Percentiles rank a stretch among this genome's conserved stretches.
Evolutionary conservation across 2,888 invertebrate species (phyloP).

Genomic region (Pristionchus arcanus): DNA sequence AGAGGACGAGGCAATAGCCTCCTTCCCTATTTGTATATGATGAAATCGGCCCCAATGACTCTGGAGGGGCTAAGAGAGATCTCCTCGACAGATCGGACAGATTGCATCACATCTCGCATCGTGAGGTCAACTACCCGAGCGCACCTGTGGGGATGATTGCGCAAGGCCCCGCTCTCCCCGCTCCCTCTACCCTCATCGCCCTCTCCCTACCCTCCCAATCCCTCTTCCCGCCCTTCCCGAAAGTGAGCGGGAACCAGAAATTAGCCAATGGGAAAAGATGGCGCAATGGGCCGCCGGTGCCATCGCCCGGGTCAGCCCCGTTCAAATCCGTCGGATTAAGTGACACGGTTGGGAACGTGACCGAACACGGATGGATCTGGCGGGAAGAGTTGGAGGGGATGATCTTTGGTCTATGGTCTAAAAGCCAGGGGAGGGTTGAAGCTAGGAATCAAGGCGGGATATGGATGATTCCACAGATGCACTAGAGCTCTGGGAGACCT

Average conservation of each 20-base stretch:
- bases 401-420: not conserved
- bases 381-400: not conserved
- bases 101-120: conserved; percentile 8
- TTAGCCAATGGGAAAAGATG: not conserved
- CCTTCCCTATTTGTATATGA: not conserved
- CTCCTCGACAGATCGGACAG: not conserved
- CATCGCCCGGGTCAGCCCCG: conserved; percentile 35
- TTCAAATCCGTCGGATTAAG: conserved; percentile 2
- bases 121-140: conserved; percentile 25
- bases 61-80: not conserved
- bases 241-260: conserved; percentile 42
- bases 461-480: too few relatives aligned
- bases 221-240: not conserved
- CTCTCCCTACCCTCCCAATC: not conserved
- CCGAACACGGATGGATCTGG: not conserved
- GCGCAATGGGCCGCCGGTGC: not conserved
- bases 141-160: conserved; percentile 43
- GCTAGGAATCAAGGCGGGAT: too few relatives aligned
- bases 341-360: conserved; percentile 7
- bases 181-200: not conserved
- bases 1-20: not conserved
- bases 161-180: conserved; percentile 12
- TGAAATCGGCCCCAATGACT: not conserved
- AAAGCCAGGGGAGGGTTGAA: too few relatives aligned
- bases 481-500: too few relatives aligned